Base-by-base conservation (phyloP, 2,113 vertebrate genomes). In the Sylvia atricapilla region DNA sequence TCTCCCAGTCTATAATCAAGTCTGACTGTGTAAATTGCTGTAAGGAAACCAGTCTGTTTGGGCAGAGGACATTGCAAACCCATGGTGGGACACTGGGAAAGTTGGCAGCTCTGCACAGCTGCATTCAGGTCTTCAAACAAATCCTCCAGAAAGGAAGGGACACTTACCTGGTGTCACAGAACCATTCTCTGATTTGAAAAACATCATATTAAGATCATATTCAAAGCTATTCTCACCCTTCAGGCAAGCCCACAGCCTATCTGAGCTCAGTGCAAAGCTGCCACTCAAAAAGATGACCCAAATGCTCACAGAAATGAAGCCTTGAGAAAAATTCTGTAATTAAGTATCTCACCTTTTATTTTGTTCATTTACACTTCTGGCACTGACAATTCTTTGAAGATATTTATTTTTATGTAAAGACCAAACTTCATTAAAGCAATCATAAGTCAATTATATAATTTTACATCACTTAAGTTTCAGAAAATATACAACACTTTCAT, bases 401-500 rank as follows among this genome's bases (percentile, higher is more conserved):
- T 94, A 97, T 93, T 97, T 96, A 94, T 90, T 97, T 94, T 97
- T 96, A 96, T 96, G 97, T 97, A 97, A 97, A 98, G 95, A 97
- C 95, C 77, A 89, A 97, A 97, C 87, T 91, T 98, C 94, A 95
- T 89, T 96, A 98, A 98, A 98, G 97, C 95, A 94, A 94, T 95
- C 86, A 94, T 96, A 97, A 97, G 92, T 97, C 95, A 97, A 92
- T 95, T 88, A 95, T 95, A 95, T 97, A 98, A 97, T 93, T 97
- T 93, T 97, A 97, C 95, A 97, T 97, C 97, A 97, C 97, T 96
- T 94, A 93, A 95, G 92, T 93, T 96, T 96, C 96, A 96, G 97
- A 97, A 97, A 98, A 98, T 98, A 89, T 97, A 98, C 97, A 97
- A 89, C 97, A 97, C 95, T 97, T 97, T 95, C 97, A 97, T 97